These are phyloP conservation scores for Danaus chrysippus DNA, from an alignment of 2,888 invertebrate species.

Conservation along the genomic window DNA sequence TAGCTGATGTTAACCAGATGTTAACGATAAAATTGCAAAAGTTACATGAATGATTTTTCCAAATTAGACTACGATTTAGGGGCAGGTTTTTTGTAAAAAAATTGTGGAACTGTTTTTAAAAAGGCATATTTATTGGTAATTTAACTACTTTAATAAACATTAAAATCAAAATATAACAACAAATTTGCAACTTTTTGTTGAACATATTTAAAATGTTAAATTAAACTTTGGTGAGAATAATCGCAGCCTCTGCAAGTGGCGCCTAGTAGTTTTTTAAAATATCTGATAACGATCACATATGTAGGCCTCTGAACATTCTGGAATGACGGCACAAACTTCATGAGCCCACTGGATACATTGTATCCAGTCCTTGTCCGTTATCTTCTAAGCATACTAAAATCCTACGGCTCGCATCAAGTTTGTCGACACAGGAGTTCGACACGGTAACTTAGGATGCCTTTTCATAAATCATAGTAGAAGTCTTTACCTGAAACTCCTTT, in stretches of 20 bases:
- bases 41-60: too few relatives aligned
- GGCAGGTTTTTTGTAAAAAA: too few relatives aligned
- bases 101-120: too few relatives aligned
- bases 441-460: background rate
- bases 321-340: slow-evolving; percentile 29
- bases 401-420: background rate
- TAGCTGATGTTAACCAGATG: too few relatives aligned
- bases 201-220: slow-evolving; percentile 14
- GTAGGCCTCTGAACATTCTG: slow-evolving; percentile 26
- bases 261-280: slow-evolving; percentile 24
- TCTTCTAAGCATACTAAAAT: slow-evolving; percentile 18
- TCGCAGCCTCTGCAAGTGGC: slow-evolving; percentile 5
- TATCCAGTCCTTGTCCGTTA: slow-evolving; percentile 27
- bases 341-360: slow-evolving; percentile 27
- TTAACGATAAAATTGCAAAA: too few relatives aligned
- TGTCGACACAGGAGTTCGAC: background rate
- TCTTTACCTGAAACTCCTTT: slow-evolving; percentile 16
- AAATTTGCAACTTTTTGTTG: slow-evolving; percentile 8
- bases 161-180: slow-evolving; percentile 11
- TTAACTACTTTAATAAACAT: too few relatives aligned
- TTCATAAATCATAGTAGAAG: background rate
- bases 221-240: background rate
- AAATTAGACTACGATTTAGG: too few relatives aligned
- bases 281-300: slow-evolving; percentile 25
- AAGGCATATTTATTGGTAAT: too few relatives aligned